Evolutionary conservation across 2,113 vertebrate genomes (phyloP).

Genomic region (Dinomys branickii): DNA sequence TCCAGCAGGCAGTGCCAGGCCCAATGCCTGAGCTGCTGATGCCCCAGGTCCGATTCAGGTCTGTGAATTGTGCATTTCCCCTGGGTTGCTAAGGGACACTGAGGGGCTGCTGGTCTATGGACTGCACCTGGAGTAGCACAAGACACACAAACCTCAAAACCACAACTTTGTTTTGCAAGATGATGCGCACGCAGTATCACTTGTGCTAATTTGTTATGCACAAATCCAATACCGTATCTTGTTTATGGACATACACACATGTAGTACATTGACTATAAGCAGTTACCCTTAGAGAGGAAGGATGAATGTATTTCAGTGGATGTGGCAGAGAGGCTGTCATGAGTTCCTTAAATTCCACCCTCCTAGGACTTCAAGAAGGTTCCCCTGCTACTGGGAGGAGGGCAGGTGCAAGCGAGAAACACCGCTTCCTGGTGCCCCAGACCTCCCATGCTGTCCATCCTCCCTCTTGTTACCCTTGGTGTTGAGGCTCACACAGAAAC

Average conservation of each 20-base stretch:
- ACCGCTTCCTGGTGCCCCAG: neutral
- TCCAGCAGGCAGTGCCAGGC: neutral
- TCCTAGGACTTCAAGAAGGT: neutral
- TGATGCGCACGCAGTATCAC: neutral
- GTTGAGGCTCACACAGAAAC: neutral
- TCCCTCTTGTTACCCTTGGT: neutral
- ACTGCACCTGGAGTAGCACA: no score
- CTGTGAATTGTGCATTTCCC: neutral
- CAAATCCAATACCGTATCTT: neutral
- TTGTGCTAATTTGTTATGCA: neutral
- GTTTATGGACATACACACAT: neutral
- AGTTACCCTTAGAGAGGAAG: neutral
- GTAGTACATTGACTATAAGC: neutral
- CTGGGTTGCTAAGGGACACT: neutral
- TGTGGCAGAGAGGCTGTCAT: neutral
- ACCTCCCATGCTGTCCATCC: accelerated
- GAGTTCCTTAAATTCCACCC: no score
- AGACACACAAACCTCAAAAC: neutral
- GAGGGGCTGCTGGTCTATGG: neutral
- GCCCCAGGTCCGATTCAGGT: neutral
- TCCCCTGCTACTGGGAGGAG: neutral
- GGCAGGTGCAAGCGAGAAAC: neutral
- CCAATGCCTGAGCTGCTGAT: neutral
- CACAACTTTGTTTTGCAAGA: neutral
- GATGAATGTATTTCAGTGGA: neutral